These are phyloP conservation scores for Felis catus DNA, from an alignment of 2,113 vertebrate genomes.

Conservation along the genomic window F.catus_Fca126_mat1.0 CM031419.1:88781501-88782000, in stretches of 20 bases:
- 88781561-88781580: not conserved
- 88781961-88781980: no score
- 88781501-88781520: not conserved
- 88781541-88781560: not conserved
- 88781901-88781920: not conserved
- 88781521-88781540: not conserved
- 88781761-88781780: no score
- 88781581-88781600: not conserved
- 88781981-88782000: no score
- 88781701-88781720: not conserved
- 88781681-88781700: not conserved
- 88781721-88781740: no score
- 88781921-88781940: not conserved
- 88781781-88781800: no score
- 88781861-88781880: not conserved
- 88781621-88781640: not conserved
- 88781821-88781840: no score
- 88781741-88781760: no score
- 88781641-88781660: not conserved
- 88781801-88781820: no score
- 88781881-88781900: not conserved
- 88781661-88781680: not conserved
- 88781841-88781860: not conserved
- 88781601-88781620: not conserved
- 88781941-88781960: no score